Conservation (phyloP, 2,888 invertebrate genomes). For the Tipula unca region DNA sequence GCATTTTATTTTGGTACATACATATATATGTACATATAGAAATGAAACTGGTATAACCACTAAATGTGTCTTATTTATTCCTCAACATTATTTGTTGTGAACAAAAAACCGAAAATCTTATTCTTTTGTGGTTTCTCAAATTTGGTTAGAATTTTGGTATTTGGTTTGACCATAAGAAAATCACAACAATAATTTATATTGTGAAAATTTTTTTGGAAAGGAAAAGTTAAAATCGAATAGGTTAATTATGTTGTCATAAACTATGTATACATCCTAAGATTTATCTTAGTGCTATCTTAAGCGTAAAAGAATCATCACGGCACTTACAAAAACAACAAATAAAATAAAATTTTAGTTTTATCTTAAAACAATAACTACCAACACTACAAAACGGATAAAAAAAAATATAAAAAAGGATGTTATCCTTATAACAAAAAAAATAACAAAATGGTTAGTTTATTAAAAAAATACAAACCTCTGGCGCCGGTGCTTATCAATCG, state of each 20-base stretch:
- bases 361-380: not conserved
- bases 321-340: not conserved
- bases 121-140: not conserved
- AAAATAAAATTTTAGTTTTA: not conserved
- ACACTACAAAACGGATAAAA: not conserved
- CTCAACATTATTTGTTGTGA: not conserved
- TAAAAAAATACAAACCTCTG: not conserved
- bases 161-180: not conserved
- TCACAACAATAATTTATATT: not conserved
- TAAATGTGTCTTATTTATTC: not conserved
- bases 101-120: not conserved
- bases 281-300: not conserved
- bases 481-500: not conserved
- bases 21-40: not conserved
- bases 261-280: too few relatives aligned
- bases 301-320: not conserved
- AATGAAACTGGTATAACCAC: not conserved
- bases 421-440: not conserved
- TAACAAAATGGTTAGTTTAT: not conserved
- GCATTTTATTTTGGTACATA: not conserved
- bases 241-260: not conserved
- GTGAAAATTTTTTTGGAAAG: not conserved
- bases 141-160: not conserved
- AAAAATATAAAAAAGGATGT: not conserved
- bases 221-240: not conserved